Base-by-base conservation (phyloP, 2,113 vertebrate genomes). In the Spermophilus dauricus region DNA sequence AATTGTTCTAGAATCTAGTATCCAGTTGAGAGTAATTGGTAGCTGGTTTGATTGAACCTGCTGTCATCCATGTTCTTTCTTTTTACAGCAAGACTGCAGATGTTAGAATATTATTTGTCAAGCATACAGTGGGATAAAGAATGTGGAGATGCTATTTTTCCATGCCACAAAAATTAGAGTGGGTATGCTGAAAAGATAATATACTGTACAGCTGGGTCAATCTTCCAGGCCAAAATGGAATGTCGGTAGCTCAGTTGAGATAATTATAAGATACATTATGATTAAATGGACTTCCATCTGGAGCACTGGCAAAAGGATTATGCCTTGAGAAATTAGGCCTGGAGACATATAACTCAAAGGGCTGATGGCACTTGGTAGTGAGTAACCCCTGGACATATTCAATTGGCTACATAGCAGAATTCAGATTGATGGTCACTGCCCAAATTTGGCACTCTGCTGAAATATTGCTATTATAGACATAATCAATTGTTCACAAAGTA, bases 201-300 rank as follows among this genome's bases (percentile, higher is more conserved):
- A 93, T 45, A 97, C 86, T 97, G 34, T 97, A 97, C 89, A 97
- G 89, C 96, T 97, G 95, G 98, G 97, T 98, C 97, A 98, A 94
- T 97, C 96, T 98, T 97, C 82, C 24, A 95, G 96, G 94, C 96
- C 96, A 97, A 93, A 97, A 97, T 95, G 83, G 95, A 98, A 97
- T 97, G 97, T 97, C 97, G n/a, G n/a, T n/a, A n/a, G n/a, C n/a
- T 98, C 98, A 98, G 91, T 96, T 97, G 96, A 95, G 95, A 97
- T 98, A 97, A 98, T 98, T 98, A 98, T 97, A 98, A 97, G 96
- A 98, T 97, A 97, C 95, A 97, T 98, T 96, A 96, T 98, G 98
- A 97, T 95, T 97, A 97, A 98, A 96, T 95, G 73, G 91, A 93
- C 86, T 97, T 97, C 95, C 96, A 97, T 97, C 97, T 97, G 95